phyloP scores from a whole-genome alignment of 2,888 invertebrate genomes.

The Rhagonycha lutea region DNA sequence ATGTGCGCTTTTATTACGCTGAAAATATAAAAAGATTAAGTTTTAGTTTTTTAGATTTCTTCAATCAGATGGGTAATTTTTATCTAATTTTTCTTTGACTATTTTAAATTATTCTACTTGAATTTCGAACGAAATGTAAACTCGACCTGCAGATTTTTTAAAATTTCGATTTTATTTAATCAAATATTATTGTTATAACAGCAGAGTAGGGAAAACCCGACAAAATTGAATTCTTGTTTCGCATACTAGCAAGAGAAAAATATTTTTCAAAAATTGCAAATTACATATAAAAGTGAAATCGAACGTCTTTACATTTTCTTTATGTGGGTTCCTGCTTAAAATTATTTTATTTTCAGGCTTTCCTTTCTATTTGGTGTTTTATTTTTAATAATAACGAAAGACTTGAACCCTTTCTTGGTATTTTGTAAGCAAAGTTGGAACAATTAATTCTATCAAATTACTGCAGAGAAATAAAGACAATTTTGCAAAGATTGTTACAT shows the following conservation, averaged over 20 bases:
- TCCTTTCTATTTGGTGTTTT: neutral
- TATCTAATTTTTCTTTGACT: neutral
- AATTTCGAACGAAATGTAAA: neutral
- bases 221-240: neutral
- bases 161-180: neutral
- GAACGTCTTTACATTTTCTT: neutral
- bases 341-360: neutral
- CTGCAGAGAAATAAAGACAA: constrained; percentile 4
- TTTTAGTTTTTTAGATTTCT: neutral
- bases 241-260: too few relatives aligned
- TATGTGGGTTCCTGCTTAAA: neutral
- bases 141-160: neutral
- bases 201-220: neutral
- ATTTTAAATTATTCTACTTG: neutral
- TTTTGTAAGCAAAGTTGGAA: neutral
- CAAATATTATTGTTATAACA: neutral
- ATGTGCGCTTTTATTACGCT: constrained; percentile 76
- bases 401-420: neutral
- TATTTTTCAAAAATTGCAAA: neutral
- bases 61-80: neutral
- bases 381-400: neutral
- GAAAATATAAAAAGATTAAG: constrained; percentile 38
- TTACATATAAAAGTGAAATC: neutral
- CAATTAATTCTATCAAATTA: neutral
- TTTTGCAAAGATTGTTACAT: constrained; percentile 2